phyloP scores from a whole-genome alignment of 2,888 invertebrate species.

The Dasypogon diadema region DNA sequence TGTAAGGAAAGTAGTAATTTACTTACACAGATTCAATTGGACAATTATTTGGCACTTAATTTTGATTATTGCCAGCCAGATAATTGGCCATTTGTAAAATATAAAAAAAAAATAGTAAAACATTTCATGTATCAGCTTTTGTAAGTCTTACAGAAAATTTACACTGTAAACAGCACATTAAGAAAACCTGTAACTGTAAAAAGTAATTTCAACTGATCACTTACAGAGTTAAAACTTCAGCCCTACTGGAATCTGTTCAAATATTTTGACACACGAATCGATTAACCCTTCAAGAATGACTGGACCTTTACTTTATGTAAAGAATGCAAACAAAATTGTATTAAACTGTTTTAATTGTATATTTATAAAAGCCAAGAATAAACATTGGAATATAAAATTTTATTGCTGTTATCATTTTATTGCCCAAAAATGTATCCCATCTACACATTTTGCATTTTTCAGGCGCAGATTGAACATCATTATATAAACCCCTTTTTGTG shows the following conservation, averaged over 20 bases:
- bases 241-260: constrained; percentile 13
- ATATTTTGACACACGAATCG: constrained; percentile 20
- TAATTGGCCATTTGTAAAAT: constrained; percentile 38
- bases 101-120: constrained; percentile 28
- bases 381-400: constrained; percentile 56
- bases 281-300: constrained; percentile 9
- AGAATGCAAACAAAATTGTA: constrained; percentile 47
- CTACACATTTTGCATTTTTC: too few relatives aligned
- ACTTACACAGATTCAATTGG: constrained; percentile 19
- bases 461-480: too few relatives aligned
- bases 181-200: neutral
- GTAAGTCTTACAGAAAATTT: constrained; percentile 12
- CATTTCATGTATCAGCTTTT: constrained; percentile 27
- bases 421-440: too few relatives aligned
- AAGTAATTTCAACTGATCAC: neutral
- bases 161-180: constrained; percentile 24
- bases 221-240: constrained; percentile 24
- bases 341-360: constrained; percentile 52
- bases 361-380: constrained; percentile 56
- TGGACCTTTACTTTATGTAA: constrained; percentile 34
- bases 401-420: constrained; percentile 41
- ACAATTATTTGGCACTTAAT: constrained; percentile 46
- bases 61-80: constrained; percentile 40
- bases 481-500: too few relatives aligned
- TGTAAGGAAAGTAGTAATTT: constrained; percentile 17